Evolutionary conservation across 2,113 vertebrate species (phyloP).

Genomic region (Epinephelus moara): DNA sequence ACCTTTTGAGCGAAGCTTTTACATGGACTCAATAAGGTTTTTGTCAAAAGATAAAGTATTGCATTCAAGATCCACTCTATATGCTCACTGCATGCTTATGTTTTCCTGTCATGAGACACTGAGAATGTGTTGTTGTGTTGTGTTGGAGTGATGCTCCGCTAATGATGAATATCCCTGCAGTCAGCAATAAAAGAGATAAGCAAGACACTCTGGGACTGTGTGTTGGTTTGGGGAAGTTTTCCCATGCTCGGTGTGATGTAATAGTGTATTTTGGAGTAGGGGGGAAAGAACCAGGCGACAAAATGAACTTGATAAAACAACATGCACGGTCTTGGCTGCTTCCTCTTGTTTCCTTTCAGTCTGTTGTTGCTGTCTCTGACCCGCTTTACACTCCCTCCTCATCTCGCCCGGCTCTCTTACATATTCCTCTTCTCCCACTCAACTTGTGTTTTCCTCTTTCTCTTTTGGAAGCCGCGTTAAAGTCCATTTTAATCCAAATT

Average conservation of each 20-base stretch:
- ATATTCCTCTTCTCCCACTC: constrained; percentile 37
- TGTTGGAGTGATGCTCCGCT: constrained; percentile 36
- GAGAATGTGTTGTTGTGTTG: constrained; percentile 19
- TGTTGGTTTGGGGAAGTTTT: constrained; percentile 66
- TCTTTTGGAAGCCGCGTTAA: constrained; percentile 26
- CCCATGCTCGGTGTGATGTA: constrained; percentile 82
- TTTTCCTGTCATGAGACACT: constrained; percentile 32
- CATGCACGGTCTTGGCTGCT: constrained; percentile 75
- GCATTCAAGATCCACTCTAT: constrained; percentile 6
- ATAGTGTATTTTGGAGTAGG: constrained; percentile 84
- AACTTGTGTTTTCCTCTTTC: constrained; percentile 35
- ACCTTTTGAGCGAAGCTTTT: not conserved
- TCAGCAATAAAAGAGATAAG: constrained; percentile 51
- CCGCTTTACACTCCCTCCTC: constrained; percentile 52
- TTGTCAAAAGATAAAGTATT: constrained; percentile 7
- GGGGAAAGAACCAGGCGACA: constrained; percentile 71
- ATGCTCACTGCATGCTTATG: not conserved
- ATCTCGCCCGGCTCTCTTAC: constrained; percentile 35
- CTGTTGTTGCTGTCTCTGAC: constrained; percentile 72
- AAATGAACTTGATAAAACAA: constrained; percentile 82
- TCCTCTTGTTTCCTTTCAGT: constrained; percentile 79
- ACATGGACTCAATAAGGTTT: not conserved
- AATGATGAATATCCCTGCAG: constrained; percentile 59
- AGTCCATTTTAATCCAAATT: constrained; percentile 41
- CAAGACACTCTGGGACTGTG: constrained; percentile 39